A percentile compares a stretch with the other conserved stretches of the same genome.
These are phyloP conservation scores for Tiliacea aurago DNA, from an alignment of 2,888 invertebrate species.

Conservation along the genomic window DNA sequence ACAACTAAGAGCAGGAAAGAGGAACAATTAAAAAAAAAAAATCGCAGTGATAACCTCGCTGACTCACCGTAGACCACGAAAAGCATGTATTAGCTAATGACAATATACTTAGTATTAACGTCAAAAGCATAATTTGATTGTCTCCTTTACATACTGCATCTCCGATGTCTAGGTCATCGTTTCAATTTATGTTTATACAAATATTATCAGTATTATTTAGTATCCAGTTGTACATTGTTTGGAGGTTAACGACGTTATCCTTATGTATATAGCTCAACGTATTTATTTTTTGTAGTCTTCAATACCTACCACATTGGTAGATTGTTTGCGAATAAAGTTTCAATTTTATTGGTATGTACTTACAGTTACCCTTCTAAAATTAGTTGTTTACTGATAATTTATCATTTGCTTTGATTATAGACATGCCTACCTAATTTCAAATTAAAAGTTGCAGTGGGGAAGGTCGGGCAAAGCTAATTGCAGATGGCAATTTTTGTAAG, in stretches of 20 bases:
- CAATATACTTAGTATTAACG: background rate
- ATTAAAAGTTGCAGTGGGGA: too few species aligned
- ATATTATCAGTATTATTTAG: constrained; percentile 32
- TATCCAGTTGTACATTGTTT: constrained; percentile 26
- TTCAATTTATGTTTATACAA: constrained; percentile 33
- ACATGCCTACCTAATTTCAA: too few species aligned
- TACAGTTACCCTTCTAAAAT: constrained; percentile 3
- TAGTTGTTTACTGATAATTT: background rate
- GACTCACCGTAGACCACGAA: background rate
- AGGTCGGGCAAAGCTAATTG: too few species aligned
- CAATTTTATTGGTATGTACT: background rate
- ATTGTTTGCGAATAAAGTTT: constrained; percentile 30
- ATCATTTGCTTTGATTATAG: background rate
- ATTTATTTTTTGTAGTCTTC: constrained; percentile 25
- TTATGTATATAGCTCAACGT: constrained; percentile 13
- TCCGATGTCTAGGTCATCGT: constrained; percentile 43
- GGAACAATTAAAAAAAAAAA: background rate
- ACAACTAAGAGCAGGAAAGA: too few species aligned
- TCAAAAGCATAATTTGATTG: constrained; percentile 26
- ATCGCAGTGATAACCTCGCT: background rate
- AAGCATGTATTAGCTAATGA: background rate
- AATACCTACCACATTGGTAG: constrained; percentile 17
- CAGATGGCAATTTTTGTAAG: too few species aligned
- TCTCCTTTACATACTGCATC: constrained; percentile 26
- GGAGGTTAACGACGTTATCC: constrained; percentile 54